These are phyloP conservation scores for Enteromius paludinosus DNA, from an alignment of 2,797 vertebrate genomes.

Conservation along the genomic window DNA sequence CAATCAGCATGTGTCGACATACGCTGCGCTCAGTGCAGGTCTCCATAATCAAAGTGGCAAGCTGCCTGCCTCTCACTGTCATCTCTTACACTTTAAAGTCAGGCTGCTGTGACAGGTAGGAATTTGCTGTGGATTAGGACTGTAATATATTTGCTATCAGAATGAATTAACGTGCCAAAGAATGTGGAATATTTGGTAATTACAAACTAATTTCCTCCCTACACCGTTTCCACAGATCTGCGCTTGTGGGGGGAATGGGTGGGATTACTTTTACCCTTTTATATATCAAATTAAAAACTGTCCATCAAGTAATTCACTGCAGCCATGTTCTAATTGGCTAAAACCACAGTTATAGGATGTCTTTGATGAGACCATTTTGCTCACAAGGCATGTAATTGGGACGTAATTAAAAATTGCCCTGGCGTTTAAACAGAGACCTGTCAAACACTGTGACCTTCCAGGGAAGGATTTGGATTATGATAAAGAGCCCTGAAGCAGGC, in stretches of 20 bases:
- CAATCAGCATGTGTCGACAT: slow-evolving; percentile 32
- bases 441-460: slow-evolving; percentile 56
- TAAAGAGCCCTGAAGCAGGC: slow-evolving; percentile 43
- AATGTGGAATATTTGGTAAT: slow-evolving; percentile 77
- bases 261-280: slow-evolving; percentile 51
- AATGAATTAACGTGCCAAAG: slow-evolving; percentile 76
- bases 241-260: slow-evolving; percentile 39
- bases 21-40: slow-evolving; percentile 22
- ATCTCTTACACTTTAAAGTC: slow-evolving; percentile 54
- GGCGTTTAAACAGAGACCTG: slow-evolving; percentile 50
- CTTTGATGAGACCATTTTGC: slow-evolving; percentile 59
- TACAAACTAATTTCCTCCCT: slow-evolving; percentile 66
- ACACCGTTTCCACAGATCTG: slow-evolving; percentile 46
- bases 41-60: slow-evolving; percentile 70
- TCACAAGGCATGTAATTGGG: slow-evolving; percentile 58
- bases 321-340: slow-evolving; percentile 58
- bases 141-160: slow-evolving; percentile 80
- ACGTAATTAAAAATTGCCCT: slow-evolving; percentile 62
- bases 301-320: slow-evolving; percentile 52
- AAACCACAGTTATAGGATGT: slow-evolving; percentile 56
- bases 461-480: slow-evolving; percentile 34
- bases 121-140: slow-evolving; percentile 75
- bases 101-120: slow-evolving; percentile 73
- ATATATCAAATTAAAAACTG: slow-evolving; percentile 52
- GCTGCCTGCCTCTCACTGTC: slow-evolving; percentile 53